A percentile compares a stretch with the other conserved stretches of the same genome.
phyloP scores from a whole-genome alignment of 2,113 vertebrate genomes.

The Oryzias woworae region DNA sequence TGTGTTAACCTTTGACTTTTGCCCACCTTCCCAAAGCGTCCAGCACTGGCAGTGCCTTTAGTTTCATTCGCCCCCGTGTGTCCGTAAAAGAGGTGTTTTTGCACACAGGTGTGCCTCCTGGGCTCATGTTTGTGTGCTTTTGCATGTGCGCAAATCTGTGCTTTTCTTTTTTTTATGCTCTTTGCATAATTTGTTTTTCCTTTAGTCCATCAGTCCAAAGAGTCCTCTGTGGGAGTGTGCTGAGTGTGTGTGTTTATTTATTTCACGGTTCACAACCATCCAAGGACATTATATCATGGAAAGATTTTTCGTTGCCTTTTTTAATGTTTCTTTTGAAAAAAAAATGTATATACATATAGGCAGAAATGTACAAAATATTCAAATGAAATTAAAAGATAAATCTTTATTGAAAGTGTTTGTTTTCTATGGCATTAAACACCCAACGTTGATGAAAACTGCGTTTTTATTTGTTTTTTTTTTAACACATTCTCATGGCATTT shows the following conservation, averaged over 20 bases:
- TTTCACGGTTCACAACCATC: slow-evolving; percentile 61
- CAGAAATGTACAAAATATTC: slow-evolving; percentile 75
- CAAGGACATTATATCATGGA: slow-evolving; percentile 45
- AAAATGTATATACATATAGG: slow-evolving; percentile 66
- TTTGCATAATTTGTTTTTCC: slow-evolving; percentile 3
- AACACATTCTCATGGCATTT: neutral
- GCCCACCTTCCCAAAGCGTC: slow-evolving; percentile 27
- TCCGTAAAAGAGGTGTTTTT: slow-evolving; percentile 30
- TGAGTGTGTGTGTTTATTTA: slow-evolving; percentile 67
- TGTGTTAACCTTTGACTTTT: slow-evolving; percentile 4
- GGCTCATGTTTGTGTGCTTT: slow-evolving; percentile 25
- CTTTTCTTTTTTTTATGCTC: neutral
- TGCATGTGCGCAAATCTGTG: slow-evolving; percentile 41
- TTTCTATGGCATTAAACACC: neutral
- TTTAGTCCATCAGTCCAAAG: slow-evolving; percentile 1
- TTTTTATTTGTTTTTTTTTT: neutral
- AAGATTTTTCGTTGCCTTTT: slow-evolving; percentile 48
- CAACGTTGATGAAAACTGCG: neutral
- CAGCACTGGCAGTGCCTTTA: slow-evolving; percentile 78
- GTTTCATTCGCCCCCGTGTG: slow-evolving; percentile 54
- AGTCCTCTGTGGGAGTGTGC: slow-evolving; percentile 7
- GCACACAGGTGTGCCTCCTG: slow-evolving; percentile 55
- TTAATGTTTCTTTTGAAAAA: slow-evolving; percentile 62
- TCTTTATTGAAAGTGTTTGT: slow-evolving; percentile 48
- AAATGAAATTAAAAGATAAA: slow-evolving; percentile 72